Evolutionary conservation across 1,140 invertebrate genomes (phyloP), one percentile per base, ranked within the genome.

Genomic region (Onthophagus taurus): DNA sequence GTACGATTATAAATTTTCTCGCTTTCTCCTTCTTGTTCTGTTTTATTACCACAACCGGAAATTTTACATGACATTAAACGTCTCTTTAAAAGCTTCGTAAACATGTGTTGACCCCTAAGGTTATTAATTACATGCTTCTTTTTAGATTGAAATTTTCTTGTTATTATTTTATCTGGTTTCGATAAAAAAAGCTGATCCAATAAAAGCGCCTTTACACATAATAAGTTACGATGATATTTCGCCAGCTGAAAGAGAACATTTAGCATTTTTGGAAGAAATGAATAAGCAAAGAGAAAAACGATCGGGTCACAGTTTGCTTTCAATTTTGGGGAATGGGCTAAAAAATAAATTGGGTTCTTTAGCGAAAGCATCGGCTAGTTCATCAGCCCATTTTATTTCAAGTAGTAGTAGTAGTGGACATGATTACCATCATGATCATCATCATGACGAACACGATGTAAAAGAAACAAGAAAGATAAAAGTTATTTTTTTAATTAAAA

Each of bases 271-370:
- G 36, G 36, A 55, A 20, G 39, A 45, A 1, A 2, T 23, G 14
- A 21, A 37, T 17, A 21, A 31, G 8, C 17, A 41, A 21, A 38
- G 48, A 21, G 19, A 41, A 19, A 49, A 49, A 23, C 37, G 48
- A 30, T 49, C 48, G 13, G 42, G 41, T 13, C 45, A 54, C 8
- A 47, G 44, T 31, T 57, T 72, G 11, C 52, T 61, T 11, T 59
- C 62, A 35, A 44, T 72, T 5, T 64, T 72, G 11, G 65, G 67
- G 0, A 64, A 70, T 12, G 72, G 72, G 1, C 51, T 80, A 17
- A 66, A 73, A 46, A 70, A 67, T 26, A 77, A 77, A 58, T 62
- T 78, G 5, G 68, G 69, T 0, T 64, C 73, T 18, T 45, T 75
- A 5, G 70, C 69, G 0, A 69, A 70, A 48, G 68, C 70, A 5